A percentile compares a stretch with the other conserved stretches of the same genome.
Conservation (phyloP, 2,797 vertebrate species). For the Pteronotus mesoamericanus region DNA sequence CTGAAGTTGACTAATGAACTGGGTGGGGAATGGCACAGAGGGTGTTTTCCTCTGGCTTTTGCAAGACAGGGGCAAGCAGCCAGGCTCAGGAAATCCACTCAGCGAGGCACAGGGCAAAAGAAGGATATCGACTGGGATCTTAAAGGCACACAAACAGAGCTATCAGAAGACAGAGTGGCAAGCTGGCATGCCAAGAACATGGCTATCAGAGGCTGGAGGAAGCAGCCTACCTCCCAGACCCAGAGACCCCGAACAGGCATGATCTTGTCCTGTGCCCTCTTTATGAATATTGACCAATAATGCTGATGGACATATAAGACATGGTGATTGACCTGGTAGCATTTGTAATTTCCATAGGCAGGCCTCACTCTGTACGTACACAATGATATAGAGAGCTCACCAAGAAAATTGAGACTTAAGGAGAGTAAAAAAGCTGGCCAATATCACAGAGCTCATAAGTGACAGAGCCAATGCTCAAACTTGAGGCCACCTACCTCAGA, state of each 20-base stretch:
- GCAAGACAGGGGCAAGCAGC: neutral
- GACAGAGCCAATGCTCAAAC: neutral
- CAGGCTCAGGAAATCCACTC: constrained; percentile 9
- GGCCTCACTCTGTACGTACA: neutral
- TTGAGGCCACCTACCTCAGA: neutral
- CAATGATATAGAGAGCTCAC: neutral
- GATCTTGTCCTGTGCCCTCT: too few species aligned
- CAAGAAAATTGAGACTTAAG: neutral
- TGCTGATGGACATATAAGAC: neutral
- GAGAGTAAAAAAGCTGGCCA: neutral
- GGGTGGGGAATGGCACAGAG: neutral
- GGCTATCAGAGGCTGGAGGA: neutral
- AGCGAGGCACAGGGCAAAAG: neutral
- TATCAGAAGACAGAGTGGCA: neutral
- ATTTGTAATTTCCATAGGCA: neutral
- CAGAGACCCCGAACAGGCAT: neutral
- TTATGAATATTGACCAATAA: neutral
- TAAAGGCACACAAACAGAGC: neutral
- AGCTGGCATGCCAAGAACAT: neutral
- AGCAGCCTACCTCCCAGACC: neutral
- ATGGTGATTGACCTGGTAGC: neutral
- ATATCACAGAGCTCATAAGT: neutral
- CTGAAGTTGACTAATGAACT: constrained; percentile 61
- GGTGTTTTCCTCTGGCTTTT: constrained; percentile 25
- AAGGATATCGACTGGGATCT: neutral